Base-by-base conservation (phyloP, 2,797 vertebrate genomes). In the Champsocephalus gunnari region DNA sequence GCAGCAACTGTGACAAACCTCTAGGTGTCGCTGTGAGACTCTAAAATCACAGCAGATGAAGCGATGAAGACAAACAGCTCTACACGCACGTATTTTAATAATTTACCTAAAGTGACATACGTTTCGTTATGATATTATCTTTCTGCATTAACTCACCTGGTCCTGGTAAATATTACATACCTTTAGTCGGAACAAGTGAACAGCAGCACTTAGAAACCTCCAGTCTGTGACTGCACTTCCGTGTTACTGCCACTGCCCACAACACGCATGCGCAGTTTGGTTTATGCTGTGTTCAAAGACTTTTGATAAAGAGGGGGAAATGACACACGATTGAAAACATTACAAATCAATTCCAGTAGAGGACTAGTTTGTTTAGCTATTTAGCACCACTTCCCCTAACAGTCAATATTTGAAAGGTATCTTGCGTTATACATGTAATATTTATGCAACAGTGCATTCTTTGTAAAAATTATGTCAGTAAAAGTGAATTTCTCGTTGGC, bases 1-100 rank as follows among this genome's bases (percentile, higher is more conserved):
- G 62, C 56, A 61, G 21, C 14, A 21, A 9, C 13, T 4, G 8
- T 1, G 7, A 32, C 4, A 6, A 1, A 13, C 24, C 44, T 13
- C 66, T 70, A 79, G 87, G 60, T 86, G 86, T 66, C 77, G 66
- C 81, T 85, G 65, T 78, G 58, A 54, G 1, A 19, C 13, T 43
- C n/a, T 0, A 19, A 19, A 51, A 21, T 17, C 10, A 10, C n/a
- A 17, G 12, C 43, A 77, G 16, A 34, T 6, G 9, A 9, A 28
- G 16, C 12, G 10, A 24, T 55, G 3, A 28, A 71, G 0, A 28
- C 3, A 19, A 8, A 55, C 12, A 17, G 1, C 14, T 1, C 2
- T 28, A 10, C 17, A 17, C 48, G n/a, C 9, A 49, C 5, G 19
- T 49, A 53, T 7, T 57, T n/a, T 19, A 1, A 60, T 9, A 7